Percentiles rank a stretch among this genome's conserved stretches.
Evolutionary conservation across 2,888 invertebrate species (phyloP).

Genomic region (Drosophila anceps): DNA sequence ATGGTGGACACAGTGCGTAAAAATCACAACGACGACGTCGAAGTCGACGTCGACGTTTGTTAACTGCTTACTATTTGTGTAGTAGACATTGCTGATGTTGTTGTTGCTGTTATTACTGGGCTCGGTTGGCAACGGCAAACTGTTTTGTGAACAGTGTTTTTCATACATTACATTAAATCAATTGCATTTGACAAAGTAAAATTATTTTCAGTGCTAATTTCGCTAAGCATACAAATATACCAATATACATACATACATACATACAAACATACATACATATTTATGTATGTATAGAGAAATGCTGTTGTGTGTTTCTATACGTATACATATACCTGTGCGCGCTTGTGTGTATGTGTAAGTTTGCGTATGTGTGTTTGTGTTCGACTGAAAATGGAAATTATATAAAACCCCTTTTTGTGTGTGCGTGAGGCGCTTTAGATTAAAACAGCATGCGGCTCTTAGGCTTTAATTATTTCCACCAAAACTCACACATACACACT

Average conservation of each 20-base stretch:
- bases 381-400: slow-evolving; percentile 77
- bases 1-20: slow-evolving; percentile 76
- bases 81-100: slow-evolving; percentile 21
- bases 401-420: slow-evolving; percentile 66
- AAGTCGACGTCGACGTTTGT: slow-evolving; percentile 25
- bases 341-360: slow-evolving; percentile 36
- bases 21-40: slow-evolving; percentile 52
- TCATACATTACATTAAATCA: slow-evolving; percentile 28
- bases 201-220: slow-evolving; percentile 53
- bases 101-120: slow-evolving; percentile 29
- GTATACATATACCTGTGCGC: slow-evolving; percentile 44
- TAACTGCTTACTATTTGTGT: slow-evolving; percentile 38
- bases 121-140: slow-evolving; percentile 46
- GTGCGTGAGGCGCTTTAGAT: slow-evolving; percentile 58
- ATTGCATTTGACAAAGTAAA: slow-evolving; percentile 52
- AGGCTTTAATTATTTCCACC: slow-evolving; percentile 40
- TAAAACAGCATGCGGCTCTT: slow-evolving; percentile 47
- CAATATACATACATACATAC: slow-evolving; percentile 34
- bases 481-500: slow-evolving; percentile 1
- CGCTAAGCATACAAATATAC: slow-evolving; percentile 46
- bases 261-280: slow-evolving; percentile 37
- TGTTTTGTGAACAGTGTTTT: slow-evolving; percentile 21
- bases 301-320: slow-evolving; percentile 44
- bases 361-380: slow-evolving; percentile 46
- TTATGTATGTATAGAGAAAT: slow-evolving; percentile 54